These are phyloP conservation scores for Phalacrocorax aristotelis DNA, from an alignment of 2,113 vertebrate genomes.

Conservation along the genomic window DNA sequence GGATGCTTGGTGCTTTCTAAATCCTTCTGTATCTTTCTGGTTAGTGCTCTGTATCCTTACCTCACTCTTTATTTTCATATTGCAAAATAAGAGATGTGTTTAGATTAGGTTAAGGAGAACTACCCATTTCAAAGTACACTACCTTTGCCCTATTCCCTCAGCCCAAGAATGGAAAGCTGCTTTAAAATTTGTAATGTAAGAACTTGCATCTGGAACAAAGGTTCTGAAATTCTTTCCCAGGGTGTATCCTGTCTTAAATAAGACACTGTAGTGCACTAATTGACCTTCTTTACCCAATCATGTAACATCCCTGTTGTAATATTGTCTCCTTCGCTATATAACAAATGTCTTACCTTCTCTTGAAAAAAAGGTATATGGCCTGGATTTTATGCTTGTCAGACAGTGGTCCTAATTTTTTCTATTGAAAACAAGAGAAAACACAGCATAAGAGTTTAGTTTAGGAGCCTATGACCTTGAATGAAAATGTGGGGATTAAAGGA, in stretches of 20 bases:
- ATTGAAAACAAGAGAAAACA: not conserved
- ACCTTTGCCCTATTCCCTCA: not conserved
- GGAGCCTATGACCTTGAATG: not conserved
- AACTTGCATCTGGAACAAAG: not conserved
- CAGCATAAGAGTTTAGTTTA: not conserved
- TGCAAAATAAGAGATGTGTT: not conserved
- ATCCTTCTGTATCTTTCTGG: not conserved
- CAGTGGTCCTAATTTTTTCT: not conserved
- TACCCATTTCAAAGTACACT: not conserved
- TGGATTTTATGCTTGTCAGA: not conserved
- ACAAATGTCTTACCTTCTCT: not conserved
- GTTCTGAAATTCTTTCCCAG: not conserved
- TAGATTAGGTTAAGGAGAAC: not conserved
- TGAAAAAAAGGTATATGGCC: not conserved
- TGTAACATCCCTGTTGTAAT: fast-evolving
- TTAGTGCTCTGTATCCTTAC: not conserved
- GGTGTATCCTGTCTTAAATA: not conserved
- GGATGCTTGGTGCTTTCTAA: not conserved
- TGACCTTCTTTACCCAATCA: not conserved
- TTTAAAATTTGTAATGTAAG: not conserved
- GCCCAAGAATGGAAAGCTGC: not conserved
- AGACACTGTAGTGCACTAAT: not conserved
- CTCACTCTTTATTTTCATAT: not conserved
- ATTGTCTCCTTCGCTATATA: not conserved
- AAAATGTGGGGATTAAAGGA: not conserved